These are phyloP conservation scores for Cryptus viduatorius DNA, from an alignment of 2,888 invertebrate genomes.

Conservation along the genomic window DNA sequence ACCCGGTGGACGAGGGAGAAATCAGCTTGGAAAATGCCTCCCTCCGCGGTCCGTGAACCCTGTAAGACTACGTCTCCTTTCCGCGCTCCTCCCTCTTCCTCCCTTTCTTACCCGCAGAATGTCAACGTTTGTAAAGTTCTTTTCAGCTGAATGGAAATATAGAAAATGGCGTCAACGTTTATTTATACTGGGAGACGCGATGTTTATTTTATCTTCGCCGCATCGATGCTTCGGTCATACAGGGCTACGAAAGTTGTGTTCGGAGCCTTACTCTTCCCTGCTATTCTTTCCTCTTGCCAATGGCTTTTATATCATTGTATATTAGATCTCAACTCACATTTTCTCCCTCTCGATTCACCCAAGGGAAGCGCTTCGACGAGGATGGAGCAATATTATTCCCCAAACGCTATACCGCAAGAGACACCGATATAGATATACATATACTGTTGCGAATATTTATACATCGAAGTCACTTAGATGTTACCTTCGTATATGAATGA, in stretches of 20 bases:
- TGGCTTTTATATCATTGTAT: constrained; percentile 32
- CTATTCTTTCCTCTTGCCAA: constrained; percentile 34
- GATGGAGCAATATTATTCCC: constrained; percentile 51
- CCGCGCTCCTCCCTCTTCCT: background rate
- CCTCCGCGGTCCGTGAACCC: no score
- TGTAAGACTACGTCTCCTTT: background rate
- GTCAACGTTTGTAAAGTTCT: background rate
- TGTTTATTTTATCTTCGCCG: constrained; percentile 49
- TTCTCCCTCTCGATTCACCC: constrained; percentile 19
- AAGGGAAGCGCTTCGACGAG: constrained; percentile 44
- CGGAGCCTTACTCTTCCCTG: background rate
- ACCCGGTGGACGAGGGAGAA: constrained; percentile 2
- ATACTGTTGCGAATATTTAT: constrained; percentile 11
- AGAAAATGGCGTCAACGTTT: constrained; percentile 28
- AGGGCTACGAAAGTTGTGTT: constrained; percentile 32
- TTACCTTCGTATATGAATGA: background rate
- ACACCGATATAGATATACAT: background rate
- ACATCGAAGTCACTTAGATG: background rate
- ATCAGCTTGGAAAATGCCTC: background rate
- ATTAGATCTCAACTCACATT: constrained; percentile 13
- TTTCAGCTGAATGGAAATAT: background rate
- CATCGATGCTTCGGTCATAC: constrained; percentile 19
- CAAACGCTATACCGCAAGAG: background rate
- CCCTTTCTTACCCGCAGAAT: background rate
- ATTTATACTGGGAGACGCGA: constrained; percentile 9